phyloP scores from a whole-genome alignment of 2,888 invertebrate species.

The Acanthosepion pharaonis region DNA sequence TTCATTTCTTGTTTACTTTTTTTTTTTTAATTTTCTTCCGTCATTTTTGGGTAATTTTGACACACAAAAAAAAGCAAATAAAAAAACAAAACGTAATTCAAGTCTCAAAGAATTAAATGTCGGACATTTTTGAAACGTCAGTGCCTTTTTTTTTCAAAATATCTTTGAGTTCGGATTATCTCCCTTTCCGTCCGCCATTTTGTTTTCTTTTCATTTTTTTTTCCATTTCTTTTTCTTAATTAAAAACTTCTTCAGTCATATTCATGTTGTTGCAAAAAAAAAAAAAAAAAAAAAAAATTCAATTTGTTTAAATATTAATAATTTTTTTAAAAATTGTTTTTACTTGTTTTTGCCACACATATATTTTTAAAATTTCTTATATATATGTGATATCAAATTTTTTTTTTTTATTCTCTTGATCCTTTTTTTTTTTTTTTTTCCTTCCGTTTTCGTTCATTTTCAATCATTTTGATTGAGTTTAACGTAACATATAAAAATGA shows the following conservation, averaged over 20 bases:
- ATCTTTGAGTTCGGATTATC: not conserved
- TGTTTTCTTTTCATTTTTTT: not conserved
- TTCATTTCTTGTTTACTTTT: not conserved
- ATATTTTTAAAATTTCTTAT: not conserved
- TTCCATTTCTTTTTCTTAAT: not conserved
- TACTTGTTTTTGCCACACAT: not conserved
- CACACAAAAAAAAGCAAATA: no score
- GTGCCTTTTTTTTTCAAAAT: not conserved
- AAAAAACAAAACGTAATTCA: not conserved
- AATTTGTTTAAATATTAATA: not conserved
- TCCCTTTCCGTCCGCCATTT: not conserved
- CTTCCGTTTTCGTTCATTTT: not conserved
- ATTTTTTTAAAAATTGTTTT: not conserved
- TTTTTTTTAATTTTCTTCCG: not conserved
- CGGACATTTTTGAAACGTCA: slow-evolving; percentile 1
- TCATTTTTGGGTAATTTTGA: not conserved
- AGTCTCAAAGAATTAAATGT: not conserved
- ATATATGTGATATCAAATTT: no score
- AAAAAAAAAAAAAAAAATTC: no score
- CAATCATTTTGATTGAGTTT: not conserved
- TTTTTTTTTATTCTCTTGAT: not conserved
- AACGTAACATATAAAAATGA: not conserved
- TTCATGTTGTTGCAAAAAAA: not conserved
- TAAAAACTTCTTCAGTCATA: no score
- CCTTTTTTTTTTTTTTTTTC: not conserved